These are phyloP conservation scores for Zoanthus solanderi DNA, from an alignment of 92 coral and sea anemone species.

Conservation along the genomic window DNA sequence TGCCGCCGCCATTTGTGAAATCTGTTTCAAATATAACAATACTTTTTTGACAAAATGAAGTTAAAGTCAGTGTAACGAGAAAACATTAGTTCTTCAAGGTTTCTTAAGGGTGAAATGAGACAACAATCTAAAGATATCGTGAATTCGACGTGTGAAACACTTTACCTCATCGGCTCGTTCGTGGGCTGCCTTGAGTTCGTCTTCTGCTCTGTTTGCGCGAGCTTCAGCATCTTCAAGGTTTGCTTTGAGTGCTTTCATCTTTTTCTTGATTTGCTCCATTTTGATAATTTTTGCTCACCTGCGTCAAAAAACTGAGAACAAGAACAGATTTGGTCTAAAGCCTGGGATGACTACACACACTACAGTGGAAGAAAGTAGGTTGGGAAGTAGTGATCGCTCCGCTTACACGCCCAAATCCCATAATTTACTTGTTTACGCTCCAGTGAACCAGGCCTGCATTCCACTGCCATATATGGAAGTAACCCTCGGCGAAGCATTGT, in stretches of 20 bases:
- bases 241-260: slow-evolving; percentile 90
- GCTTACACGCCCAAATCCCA: slow-evolving; percentile 73
- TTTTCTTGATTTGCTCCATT: slow-evolving; percentile 98
- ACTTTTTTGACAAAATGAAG: slow-evolving; percentile 7
- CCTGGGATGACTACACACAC: slow-evolving; percentile 26
- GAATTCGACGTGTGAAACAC: not conserved
- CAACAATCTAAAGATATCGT: not conserved
- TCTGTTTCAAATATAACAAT: slow-evolving; percentile 7
- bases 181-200: slow-evolving; percentile 78
- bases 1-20: slow-evolving; percentile 21
- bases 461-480: slow-evolving; percentile 89
- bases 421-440: slow-evolving; percentile 44
- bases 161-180: slow-evolving; percentile 80
- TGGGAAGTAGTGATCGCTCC: slow-evolving; percentile 48
- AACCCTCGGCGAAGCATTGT: slow-evolving; percentile 37
- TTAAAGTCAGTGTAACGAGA: not conserved
- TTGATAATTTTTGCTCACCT: slow-evolving; percentile 67
- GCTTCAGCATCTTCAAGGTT: slow-evolving; percentile 83
- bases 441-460: slow-evolving; percentile 73
- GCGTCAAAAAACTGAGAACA: slow-evolving; percentile 65
- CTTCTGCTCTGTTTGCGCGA: slow-evolving; percentile 86
- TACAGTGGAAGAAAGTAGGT: slow-evolving; percentile 5
- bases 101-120: slow-evolving; percentile 5
- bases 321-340: slow-evolving; percentile 42
- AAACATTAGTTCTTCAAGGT: not conserved